phyloP scores from a whole-genome alignment of 2,113 vertebrate species.

The Chrysochloris asiatica region DNA sequence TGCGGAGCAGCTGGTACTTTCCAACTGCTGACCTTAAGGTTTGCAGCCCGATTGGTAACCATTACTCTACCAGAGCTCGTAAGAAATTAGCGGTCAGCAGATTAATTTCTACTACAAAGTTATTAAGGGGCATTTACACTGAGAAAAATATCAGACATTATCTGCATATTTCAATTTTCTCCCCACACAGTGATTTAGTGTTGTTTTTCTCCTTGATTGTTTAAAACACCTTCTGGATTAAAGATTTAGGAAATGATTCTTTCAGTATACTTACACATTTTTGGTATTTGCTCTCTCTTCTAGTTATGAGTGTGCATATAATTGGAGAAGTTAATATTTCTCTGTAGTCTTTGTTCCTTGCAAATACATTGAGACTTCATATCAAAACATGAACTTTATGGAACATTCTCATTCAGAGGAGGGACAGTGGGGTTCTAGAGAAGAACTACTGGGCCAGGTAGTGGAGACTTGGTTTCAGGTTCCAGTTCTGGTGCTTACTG shows the following conservation, averaged over 20 bases:
- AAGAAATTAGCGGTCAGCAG: background rate
- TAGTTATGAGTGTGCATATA: background rate
- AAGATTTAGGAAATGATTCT: constrained; percentile 9
- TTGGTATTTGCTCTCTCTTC: background rate
- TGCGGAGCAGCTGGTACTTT: too few relatives aligned
- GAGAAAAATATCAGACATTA: background rate
- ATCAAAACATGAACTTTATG: background rate
- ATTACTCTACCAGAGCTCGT: too few relatives aligned
- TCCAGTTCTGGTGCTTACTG: background rate
- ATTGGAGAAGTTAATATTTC: background rate
- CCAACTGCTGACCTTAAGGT: too few relatives aligned
- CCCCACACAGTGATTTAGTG: background rate
- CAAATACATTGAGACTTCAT: background rate
- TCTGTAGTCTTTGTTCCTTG: constrained; percentile 34
- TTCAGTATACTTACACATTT: background rate
- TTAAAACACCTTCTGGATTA: constrained; percentile 36
- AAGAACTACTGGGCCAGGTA: background rate
- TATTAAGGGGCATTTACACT: constrained; percentile 1
- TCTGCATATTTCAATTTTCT: background rate
- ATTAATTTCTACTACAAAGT: constrained; percentile 13
- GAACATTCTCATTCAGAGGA: background rate
- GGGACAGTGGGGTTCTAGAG: background rate
- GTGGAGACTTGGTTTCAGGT: background rate
- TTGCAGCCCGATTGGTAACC: too few relatives aligned
- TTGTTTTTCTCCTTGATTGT: background rate